Conservation (phyloP, 37 sponge, comb jelly and placozoan genomes). For the Bolinopsis microptera region DNA sequence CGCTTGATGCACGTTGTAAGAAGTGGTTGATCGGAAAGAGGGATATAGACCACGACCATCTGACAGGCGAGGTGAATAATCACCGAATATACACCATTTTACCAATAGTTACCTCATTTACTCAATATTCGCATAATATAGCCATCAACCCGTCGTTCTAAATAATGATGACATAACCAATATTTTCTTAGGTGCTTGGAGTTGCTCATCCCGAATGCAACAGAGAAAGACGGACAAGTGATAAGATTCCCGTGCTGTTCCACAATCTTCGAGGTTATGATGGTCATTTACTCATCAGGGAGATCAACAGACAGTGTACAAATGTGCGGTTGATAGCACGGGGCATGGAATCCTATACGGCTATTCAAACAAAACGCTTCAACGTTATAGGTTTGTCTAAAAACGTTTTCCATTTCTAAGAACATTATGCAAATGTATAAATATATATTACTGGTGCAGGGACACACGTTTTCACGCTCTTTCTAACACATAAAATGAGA, state of each 20-base stretch:
- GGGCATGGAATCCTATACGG: conserved; percentile 21
- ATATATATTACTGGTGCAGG: too few species aligned
- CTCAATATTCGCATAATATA: not conserved
- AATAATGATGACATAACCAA: too few species aligned
- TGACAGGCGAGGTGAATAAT: conserved; percentile 2
- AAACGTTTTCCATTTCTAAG: too few species aligned
- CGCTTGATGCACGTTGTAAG: too few species aligned
- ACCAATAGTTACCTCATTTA: too few species aligned
- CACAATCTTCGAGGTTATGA: conserved; percentile 63
- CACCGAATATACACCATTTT: too few species aligned
- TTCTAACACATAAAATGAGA: too few species aligned
- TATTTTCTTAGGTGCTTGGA: not conserved
- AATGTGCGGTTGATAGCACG: conserved; percentile 6
- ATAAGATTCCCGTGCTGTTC: conserved; percentile 24
- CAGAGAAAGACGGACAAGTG: not conserved
- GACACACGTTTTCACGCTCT: too few species aligned
- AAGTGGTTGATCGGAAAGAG: not conserved
- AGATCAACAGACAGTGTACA: not conserved
- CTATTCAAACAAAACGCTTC: not conserved
- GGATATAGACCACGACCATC: conserved; percentile 29
- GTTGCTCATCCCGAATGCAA: conserved; percentile 38
- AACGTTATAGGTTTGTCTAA: conserved; percentile 1
- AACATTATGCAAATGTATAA: too few species aligned
- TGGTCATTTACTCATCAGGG: conserved; percentile 11
- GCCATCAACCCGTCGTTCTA: too few species aligned